Percentiles rank a stretch among this genome's conserved stretches.
These are phyloP conservation scores for Leiothrix lutea DNA, from an alignment of 2,113 vertebrate genomes.

Conservation along the genomic window DNA sequence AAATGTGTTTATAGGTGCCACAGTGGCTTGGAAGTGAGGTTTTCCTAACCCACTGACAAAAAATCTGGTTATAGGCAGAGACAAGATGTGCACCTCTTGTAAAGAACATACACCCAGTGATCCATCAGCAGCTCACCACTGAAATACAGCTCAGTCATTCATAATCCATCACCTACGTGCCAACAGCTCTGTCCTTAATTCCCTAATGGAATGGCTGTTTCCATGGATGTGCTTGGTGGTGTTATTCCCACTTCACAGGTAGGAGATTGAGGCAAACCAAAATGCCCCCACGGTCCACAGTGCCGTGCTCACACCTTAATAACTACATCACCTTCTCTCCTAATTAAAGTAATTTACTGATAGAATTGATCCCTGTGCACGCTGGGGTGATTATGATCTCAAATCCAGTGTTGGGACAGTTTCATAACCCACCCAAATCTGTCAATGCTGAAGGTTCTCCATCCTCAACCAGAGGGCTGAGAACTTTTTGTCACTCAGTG, in stretches of 20 bases:
- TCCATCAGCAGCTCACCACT: not conserved
- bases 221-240: not conserved
- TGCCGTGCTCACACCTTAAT: not conserved
- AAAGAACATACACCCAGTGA: not conserved
- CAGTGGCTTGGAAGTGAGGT: not conserved
- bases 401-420: not conserved
- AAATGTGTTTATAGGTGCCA: not conserved
- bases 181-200: not conserved
- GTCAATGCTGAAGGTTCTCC: not conserved
- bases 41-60: not conserved
- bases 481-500: not conserved
- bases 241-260: not conserved
- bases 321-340: not conserved
- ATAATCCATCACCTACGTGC: not conserved
- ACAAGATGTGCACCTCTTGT: not conserved
- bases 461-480: not conserved
- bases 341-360: slow-evolving; percentile 18
- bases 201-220: not conserved
- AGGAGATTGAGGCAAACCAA: slow-evolving; percentile 28
- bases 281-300: not conserved
- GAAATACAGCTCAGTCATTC: not conserved
- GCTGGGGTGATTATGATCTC: not conserved
- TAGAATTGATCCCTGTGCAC: slow-evolving; percentile 1
- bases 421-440: not conserved
- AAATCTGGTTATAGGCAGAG: not conserved